phyloP scores from a whole-genome alignment of 2,888 invertebrate species.

The Toxonevra muliebris region DNA sequence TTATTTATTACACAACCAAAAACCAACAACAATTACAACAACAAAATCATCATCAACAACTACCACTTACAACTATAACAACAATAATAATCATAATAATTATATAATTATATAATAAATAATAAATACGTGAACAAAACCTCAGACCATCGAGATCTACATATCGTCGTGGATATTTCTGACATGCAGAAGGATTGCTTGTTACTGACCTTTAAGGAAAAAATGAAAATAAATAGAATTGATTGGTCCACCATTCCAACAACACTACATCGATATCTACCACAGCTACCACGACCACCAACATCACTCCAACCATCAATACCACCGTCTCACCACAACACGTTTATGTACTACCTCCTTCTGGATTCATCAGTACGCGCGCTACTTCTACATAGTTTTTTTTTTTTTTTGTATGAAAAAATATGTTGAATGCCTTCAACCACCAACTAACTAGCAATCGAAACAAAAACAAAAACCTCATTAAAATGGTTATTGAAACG shows the following conservation, averaged over 20 bases:
- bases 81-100: slow-evolving; percentile 10
- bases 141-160: slow-evolving; percentile 63
- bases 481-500: slow-evolving; percentile 41
- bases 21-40: slow-evolving; percentile 17
- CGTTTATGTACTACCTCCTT: background rate
- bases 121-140: slow-evolving; percentile 37
- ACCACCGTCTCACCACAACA: slow-evolving; percentile 7
- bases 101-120: slow-evolving; percentile 2
- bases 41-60: slow-evolving; percentile 26
- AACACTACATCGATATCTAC: no score
- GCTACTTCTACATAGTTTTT: no score
- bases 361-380: no score
- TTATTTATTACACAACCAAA: slow-evolving; percentile 1
- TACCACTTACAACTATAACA: slow-evolving; percentile 16
- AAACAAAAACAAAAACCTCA: slow-evolving; percentile 33
- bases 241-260: slow-evolving; percentile 2
- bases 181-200: slow-evolving; percentile 63
- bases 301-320: background rate
- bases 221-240: slow-evolving; percentile 7
- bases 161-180: slow-evolving; percentile 62
- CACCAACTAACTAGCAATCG: slow-evolving; percentile 31
- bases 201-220: slow-evolving; percentile 58
- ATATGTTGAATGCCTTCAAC: background rate
- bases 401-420: no score
- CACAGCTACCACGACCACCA: no score